Base-by-base conservation (phyloP, 2,888 invertebrate species). In the Heteromurus nitidus region DNA sequence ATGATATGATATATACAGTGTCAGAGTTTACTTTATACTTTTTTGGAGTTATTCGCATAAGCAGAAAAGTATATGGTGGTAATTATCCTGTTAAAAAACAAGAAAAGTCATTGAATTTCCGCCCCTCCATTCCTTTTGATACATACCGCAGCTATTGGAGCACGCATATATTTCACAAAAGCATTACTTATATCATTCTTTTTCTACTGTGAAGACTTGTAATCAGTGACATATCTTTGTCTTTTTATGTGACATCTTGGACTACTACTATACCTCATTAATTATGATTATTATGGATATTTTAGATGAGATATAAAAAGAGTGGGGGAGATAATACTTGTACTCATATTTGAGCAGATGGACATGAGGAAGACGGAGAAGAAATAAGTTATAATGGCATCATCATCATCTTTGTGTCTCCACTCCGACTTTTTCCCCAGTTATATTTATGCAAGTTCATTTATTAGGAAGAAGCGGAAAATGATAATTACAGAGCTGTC, bases 251-350 rank as follows among this genome's bases (percentile, higher is more conserved):
- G 81, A 82, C 81, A 82, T 65, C 76, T 53, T 75, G 74, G 44
- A 64, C 67, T 53, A 67, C n/a, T n/a, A n/a, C n/a, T n/a, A n/a
- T n/a, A n/a, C 44, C 81, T 82, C 76, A 82, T 82, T 82, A 82
- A 82, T 82, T 82, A 82, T 82, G 81, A 82, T 82, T 82, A 82
- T 75, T 82, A 82, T 60, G 55, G 75, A 65, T 67, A 64, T 74
- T 50, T n/a, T 62, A 36, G 72, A 72, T 72, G 30, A 74, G 64
- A 65, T 31, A 64, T n/a, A n/a, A n/a, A n/a, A n/a, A n/a, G n/a
- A n/a, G n/a, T n/a, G n/a, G n/a, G n/a, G n/a, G n/a, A n/a, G n/a
- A n/a, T n/a, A n/a, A n/a, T n/a, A n/a, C n/a, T n/a, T n/a, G n/a
- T n/a, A n/a, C n/a, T n/a, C n/a, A n/a, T n/a, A n/a, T n/a, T 16